A percentile compares a stretch with the other conserved stretches of the same genome.
These are phyloP conservation scores for Amblyornis subalaris DNA, from an alignment of 2,113 vertebrate genomes.

Conservation along the genomic window DNA sequence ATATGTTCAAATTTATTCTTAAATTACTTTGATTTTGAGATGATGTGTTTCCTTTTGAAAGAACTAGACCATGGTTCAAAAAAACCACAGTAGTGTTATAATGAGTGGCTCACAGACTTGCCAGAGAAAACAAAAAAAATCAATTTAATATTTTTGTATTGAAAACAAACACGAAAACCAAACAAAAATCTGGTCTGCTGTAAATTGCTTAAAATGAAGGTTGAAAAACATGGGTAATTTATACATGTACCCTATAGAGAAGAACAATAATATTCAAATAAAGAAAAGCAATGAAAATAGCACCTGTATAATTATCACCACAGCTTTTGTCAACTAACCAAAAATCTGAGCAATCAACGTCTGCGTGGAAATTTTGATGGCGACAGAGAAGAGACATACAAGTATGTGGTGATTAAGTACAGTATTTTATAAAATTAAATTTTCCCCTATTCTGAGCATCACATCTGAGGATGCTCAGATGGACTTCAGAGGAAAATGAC, in stretches of 20 bases:
- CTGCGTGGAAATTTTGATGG: not conserved
- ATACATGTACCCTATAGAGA: not conserved
- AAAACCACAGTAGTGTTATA: not conserved
- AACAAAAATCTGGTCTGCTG: not conserved
- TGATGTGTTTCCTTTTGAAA: not conserved
- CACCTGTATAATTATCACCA: not conserved
- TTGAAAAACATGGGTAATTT: not conserved
- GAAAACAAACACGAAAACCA: not conserved
- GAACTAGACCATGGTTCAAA: not conserved
- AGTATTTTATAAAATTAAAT: not conserved
- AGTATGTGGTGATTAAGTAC: not conserved
- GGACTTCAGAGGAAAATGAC: not conserved
- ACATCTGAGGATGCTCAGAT: not conserved
- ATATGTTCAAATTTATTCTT: not conserved
- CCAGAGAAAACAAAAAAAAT: not conserved
- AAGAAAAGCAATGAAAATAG: not conserved
- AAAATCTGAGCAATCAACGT: not conserved
- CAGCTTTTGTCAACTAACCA: not conserved
- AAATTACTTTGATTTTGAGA: not conserved
- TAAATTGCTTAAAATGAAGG: not conserved
- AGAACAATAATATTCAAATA: not conserved
- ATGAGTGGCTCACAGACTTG: not conserved
- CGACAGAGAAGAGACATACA: not conserved
- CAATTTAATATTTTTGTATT: not conserved
- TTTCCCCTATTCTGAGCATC: not conserved